Evolutionary conservation across 2,888 invertebrate genomes (phyloP), one percentile per base, ranked within the genome.

Genomic region (Hypolimnas misippus): DNA sequence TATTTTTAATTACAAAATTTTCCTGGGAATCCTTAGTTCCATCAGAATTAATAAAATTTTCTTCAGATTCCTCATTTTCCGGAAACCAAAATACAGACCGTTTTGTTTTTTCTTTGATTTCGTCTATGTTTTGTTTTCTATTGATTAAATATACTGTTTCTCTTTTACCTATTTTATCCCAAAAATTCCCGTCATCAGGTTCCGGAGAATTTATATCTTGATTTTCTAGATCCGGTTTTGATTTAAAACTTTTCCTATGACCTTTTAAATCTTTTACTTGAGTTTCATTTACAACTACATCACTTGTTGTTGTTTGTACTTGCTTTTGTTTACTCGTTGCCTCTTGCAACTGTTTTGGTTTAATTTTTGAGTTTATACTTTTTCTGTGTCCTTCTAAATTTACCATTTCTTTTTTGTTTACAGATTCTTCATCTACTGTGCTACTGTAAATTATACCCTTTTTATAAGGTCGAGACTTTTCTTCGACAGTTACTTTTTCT

Each of bases 161-260:
- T 64, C 95, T 84, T 70, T 93, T 93, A 3, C 94, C 95, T 66
- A 95, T 94, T 83, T 92, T 92, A 25, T 93, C 92, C 95, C 95
- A 95, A 84, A 95, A 95, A 76, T 95, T 94, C 10, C 88, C 89
- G 66, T 86, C 86, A 1, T 91, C 92, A 8, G 86, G 85, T 67
- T 89, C 91, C 31, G 88, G 86, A 1, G 89, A 87, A 16, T 70
- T 72, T 40, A 73, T 65, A 58, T 80, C 71, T 54, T 70, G 70
- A 70, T 68, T 62, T 60, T 63, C 65, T 58, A 64, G 44, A 62
- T 69, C 58, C 67, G 73, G 65, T 69, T 78, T 71, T 62, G 69
- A 64, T 71, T 75, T 78, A 75, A 65, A 58, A 73, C 67, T 64
- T 76, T 76, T 72, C 76, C 70, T 62, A 52, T 66, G 60, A 57